A percentile compares a stretch with the other conserved stretches of the same genome.
phyloP scores from a whole-genome alignment of 1,140 invertebrate genomes.

The Magallana angulata region DNA sequence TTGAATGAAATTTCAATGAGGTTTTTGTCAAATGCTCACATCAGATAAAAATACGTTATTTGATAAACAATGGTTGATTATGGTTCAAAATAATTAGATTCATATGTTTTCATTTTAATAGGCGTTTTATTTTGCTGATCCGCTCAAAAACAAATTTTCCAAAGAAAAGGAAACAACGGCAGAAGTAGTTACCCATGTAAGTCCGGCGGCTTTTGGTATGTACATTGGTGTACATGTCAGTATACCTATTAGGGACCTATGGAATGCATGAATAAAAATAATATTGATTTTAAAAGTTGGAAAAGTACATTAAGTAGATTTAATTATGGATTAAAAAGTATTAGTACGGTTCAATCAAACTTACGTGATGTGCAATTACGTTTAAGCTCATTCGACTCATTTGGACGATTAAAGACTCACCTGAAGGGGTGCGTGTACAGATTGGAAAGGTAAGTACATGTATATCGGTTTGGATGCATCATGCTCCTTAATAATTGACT shows the following conservation, averaged over 20 bases:
- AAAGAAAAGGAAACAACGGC: too few relatives aligned
- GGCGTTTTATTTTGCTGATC: too few relatives aligned
- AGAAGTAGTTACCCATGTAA: conserved; percentile 37
- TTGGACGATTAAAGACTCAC: conserved; percentile 53
- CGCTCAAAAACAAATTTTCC: too few relatives aligned
- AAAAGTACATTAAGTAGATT: neutral
- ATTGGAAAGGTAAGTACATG: conserved; percentile 71
- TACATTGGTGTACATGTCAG: conserved; percentile 41
- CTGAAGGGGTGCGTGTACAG: conserved; percentile 70
- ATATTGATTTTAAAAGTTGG: neutral
- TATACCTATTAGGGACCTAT: conserved; percentile 45
- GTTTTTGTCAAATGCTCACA: too few relatives aligned
- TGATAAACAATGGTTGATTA: too few relatives aligned
- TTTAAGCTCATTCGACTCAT: too few relatives aligned
- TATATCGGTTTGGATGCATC: conserved; percentile 62
- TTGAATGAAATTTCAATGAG: too few relatives aligned
- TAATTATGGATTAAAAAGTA: neutral
- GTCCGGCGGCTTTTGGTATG: conserved; percentile 45
- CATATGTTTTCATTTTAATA: too few relatives aligned
- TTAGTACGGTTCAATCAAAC: too few relatives aligned
- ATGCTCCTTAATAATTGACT: conserved; percentile 53
- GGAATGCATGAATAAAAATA: neutral
- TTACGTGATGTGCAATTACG: too few relatives aligned
- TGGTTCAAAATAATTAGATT: too few relatives aligned
- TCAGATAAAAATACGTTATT: too few relatives aligned